Percentiles rank a stretch among this genome's conserved stretches.
phyloP scores from a whole-genome alignment of 2,113 vertebrate genomes.

The Varanus komodoensis region DNA sequence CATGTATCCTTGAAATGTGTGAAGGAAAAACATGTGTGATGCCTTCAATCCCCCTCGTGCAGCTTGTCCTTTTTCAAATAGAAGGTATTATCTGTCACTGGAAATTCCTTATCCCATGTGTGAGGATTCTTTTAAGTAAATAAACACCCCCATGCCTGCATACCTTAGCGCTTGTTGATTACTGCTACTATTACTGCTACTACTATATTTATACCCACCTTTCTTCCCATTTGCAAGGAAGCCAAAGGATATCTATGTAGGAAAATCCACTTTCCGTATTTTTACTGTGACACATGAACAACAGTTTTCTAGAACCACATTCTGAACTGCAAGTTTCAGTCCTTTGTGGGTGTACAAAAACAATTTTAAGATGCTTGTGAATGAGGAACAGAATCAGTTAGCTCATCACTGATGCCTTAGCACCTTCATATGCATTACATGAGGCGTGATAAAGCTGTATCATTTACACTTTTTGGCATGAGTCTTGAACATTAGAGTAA shows the following conservation, averaged over 20 bases:
- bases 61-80: background rate
- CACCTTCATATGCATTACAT: background rate
- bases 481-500: background rate
- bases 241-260: background rate
- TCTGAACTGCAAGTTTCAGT: background rate
- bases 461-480: background rate
- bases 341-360: background rate
- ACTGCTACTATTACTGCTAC: too few relatives aligned
- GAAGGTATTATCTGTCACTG: background rate
- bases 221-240: too few relatives aligned
- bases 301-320: background rate
- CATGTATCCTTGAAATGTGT: background rate
- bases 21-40: background rate
- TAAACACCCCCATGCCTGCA: background rate
- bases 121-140: background rate
- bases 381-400: background rate
- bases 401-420: background rate
- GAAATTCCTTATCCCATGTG: background rate
- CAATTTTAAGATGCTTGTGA: background rate
- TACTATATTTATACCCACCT: too few relatives aligned
- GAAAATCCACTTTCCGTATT: background rate
- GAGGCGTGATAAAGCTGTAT: background rate
- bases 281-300: background rate
- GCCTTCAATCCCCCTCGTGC: background rate
- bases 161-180: too few relatives aligned